Percentiles rank a stretch among this genome's conserved stretches.
Evolutionary conservation across 30 jellyfish, hydroid and myxozoan genomes (phyloP).

Genomic region (Catostylus mosaicus): DNA sequence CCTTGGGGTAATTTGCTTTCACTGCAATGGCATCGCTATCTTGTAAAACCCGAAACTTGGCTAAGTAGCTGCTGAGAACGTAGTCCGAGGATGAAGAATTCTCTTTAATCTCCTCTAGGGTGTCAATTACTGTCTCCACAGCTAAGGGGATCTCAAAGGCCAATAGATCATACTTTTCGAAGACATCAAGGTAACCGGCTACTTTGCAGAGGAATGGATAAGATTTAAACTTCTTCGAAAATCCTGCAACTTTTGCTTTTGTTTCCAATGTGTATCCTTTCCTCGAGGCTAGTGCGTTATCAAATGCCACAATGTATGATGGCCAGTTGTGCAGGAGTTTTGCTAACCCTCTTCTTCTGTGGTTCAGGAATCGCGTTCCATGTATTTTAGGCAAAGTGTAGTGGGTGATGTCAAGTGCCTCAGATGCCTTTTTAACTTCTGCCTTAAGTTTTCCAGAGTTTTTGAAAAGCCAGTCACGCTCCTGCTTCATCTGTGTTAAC

Average conservation of each 20-base stretch:
- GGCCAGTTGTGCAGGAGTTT: conserved; percentile 63
- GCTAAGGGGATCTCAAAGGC: conserved; percentile 39
- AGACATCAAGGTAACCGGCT: conserved; percentile 25
- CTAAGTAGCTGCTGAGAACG: conserved; percentile 24
- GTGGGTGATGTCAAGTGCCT: conserved; percentile 54
- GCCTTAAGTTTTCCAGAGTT: conserved; percentile 63
- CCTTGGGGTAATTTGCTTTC: conserved; percentile 1
- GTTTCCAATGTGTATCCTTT: neutral
- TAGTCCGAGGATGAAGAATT: neutral
- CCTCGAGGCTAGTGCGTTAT: neutral
- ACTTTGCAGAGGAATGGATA: conserved; percentile 13
- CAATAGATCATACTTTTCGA: conserved; percentile 2
- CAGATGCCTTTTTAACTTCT: conserved; percentile 38
- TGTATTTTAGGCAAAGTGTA: conserved; percentile 43
- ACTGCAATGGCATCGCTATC: conserved; percentile 1
- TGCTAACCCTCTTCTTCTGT: conserved; percentile 37
- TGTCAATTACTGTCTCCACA: conserved; percentile 10
- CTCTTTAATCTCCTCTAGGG: conserved; percentile 1
- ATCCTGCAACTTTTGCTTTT: neutral
- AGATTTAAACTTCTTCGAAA: neutral
- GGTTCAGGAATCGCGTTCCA: conserved; percentile 61
- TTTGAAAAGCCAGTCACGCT: conserved; percentile 54
- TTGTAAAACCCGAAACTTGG: neutral
- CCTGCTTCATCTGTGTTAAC: conserved; percentile 41
- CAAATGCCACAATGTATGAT: conserved; percentile 41